These are phyloP conservation scores for Calycopis cecrops DNA, from an alignment of 1,140 invertebrate species.

Conservation along the genomic window DNA sequence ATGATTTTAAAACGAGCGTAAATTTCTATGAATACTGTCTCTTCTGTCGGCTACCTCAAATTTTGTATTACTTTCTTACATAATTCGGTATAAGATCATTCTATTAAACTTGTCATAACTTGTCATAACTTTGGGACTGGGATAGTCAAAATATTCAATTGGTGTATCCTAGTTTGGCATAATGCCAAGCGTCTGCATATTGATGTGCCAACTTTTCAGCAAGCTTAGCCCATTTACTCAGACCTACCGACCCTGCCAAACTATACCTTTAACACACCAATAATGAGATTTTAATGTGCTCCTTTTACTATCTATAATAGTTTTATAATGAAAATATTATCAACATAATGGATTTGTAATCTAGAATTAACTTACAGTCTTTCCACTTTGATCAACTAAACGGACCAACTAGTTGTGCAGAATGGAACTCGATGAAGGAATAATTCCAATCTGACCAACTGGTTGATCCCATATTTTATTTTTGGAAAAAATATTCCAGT, in stretches of 20 bases:
- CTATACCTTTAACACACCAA: slow-evolving; percentile 33
- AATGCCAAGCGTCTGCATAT: slow-evolving; percentile 48
- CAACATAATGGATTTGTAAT: too few relatives aligned
- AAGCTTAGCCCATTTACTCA: slow-evolving; percentile 45
- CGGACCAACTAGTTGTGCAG: too few relatives aligned
- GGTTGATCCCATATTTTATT: too few relatives aligned
- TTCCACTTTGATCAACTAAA: too few relatives aligned
- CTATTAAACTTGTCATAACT: slow-evolving; percentile 15
- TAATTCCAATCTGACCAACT: too few relatives aligned
- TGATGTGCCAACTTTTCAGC: slow-evolving; percentile 58
- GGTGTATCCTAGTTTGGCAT: slow-evolving; percentile 47
- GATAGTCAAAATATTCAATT: slow-evolving; percentile 54
- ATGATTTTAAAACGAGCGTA: neutral
- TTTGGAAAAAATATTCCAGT: too few relatives aligned
- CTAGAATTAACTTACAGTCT: too few relatives aligned
- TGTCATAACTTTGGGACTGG: slow-evolving; percentile 25
- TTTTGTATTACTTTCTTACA: neutral
- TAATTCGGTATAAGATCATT: slow-evolving; percentile 5
- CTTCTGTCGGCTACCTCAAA: slow-evolving; percentile 8
- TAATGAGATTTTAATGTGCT: slow-evolving; percentile 42
- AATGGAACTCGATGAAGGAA: too few relatives aligned
- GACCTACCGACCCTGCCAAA: too few relatives aligned
- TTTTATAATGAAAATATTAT: slow-evolving; percentile 8
- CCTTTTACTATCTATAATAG: neutral
- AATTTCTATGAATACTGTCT: neutral